Evolutionary conservation across 1,140 invertebrate species (phyloP).

Genomic region (Ditylenchus dipsaci): DNA sequence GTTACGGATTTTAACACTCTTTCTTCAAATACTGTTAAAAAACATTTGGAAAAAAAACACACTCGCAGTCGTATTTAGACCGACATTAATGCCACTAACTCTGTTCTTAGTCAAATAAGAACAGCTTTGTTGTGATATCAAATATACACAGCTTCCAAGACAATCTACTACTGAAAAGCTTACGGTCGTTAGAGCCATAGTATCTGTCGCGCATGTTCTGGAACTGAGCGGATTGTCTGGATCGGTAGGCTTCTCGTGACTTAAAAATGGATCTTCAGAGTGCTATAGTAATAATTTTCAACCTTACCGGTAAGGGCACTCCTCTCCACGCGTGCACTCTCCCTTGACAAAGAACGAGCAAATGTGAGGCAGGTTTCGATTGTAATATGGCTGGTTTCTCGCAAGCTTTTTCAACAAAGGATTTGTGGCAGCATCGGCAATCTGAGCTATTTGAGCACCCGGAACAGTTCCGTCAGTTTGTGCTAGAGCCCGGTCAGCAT

Average conservation of each 20-base stretch:
- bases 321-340: slow-evolving; percentile 95
- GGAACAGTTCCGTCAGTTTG: slow-evolving; percentile 62
- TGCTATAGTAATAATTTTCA: background rate
- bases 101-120: too few species aligned
- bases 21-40: too few species aligned
- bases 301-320: slow-evolving; percentile 84
- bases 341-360: slow-evolving; percentile 99
- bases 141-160: too few species aligned
- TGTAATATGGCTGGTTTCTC: slow-evolving; percentile 94
- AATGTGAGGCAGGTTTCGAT: slow-evolving; percentile 94
- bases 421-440: slow-evolving; percentile 61
- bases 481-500: slow-evolving; percentile 75
- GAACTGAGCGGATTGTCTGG: slow-evolving; percentile 94
- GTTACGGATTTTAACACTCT: too few species aligned
- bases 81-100: too few species aligned
- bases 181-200: slow-evolving; percentile 90
- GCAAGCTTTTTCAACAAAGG: slow-evolving; percentile 90
- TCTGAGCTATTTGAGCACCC: slow-evolving; percentile 62
- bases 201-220: slow-evolving; percentile 98
- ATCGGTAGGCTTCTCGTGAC: slow-evolving; percentile 97
- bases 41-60: too few species aligned
- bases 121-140: too few species aligned
- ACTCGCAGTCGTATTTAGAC: too few species aligned
- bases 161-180: too few species aligned
- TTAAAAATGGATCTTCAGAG: slow-evolving; percentile 40